These are phyloP conservation scores for Silurus asotus DNA, from an alignment of 2,113 vertebrate species.

Conservation along the genomic window DNA sequence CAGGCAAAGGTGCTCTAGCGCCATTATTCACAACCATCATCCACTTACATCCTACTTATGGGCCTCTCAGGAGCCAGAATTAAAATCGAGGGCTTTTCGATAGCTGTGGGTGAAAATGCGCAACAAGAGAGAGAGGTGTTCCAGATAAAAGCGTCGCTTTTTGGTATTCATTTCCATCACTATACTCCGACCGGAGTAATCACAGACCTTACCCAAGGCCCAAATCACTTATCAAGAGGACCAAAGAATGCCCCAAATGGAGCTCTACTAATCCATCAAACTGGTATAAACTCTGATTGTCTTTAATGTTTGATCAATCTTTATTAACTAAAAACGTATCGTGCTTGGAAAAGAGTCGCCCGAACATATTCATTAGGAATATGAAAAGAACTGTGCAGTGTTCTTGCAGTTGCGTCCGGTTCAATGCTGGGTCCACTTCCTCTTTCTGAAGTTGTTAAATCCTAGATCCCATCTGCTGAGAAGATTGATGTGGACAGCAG, in stretches of 20 bases:
- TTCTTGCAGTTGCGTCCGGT: neutral
- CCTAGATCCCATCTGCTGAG: neutral
- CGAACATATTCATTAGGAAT: neutral
- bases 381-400: neutral
- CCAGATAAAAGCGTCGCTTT: neutral
- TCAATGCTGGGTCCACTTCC: neutral
- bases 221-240: conserved; percentile 4
- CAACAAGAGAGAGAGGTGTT: neutral
- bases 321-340: too few species aligned
- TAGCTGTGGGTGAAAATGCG: neutral
- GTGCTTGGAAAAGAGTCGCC: neutral
- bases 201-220: conserved; percentile 1
- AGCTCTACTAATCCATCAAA: neutral
- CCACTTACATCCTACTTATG: neutral
- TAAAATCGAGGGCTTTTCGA: neutral
- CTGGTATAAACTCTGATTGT: neutral
- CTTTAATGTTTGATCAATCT: too few species aligned
- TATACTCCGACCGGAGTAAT: conserved; percentile 1
- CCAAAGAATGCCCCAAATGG: neutral
- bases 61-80: neutral
- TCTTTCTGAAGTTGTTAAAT: neutral
- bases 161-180: neutral
- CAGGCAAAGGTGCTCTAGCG: neutral
- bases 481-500: neutral
- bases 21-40: neutral